Percentiles rank a stretch among this genome's conserved stretches.
These are phyloP conservation scores for Peromyscus melanophrys DNA, from an alignment of 2,797 vertebrate genomes.

Conservation along the genomic window DNA sequence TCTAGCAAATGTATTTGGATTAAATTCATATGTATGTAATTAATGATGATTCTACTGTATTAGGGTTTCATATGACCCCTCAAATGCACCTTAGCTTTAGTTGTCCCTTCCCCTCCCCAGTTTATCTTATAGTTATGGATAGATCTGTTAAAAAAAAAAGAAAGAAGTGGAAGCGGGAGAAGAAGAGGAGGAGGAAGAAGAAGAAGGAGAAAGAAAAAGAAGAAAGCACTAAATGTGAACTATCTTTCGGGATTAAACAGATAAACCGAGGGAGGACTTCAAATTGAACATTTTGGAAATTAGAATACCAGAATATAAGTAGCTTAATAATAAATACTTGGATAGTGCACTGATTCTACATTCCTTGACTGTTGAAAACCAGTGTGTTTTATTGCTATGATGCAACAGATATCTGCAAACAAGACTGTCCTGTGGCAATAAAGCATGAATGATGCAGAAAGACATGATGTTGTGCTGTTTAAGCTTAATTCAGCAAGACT, in stretches of 20 bases:
- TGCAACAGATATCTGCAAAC: neutral
- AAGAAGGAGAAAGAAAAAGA: neutral
- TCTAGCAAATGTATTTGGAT: neutral
- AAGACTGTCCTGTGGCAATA: neutral
- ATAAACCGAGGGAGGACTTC: neutral
- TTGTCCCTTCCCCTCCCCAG: neutral
- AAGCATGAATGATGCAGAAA: neutral
- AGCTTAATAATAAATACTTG: conserved; percentile 1
- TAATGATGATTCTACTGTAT: neutral
- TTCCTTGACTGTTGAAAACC: neutral
- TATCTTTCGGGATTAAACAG: neutral
- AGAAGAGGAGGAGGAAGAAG: neutral
- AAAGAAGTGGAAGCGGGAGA: no score
- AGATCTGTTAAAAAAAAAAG: no score
- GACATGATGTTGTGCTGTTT: neutral
- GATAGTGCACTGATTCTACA: neutral
- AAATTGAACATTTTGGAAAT: neutral
- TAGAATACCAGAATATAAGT: conserved; percentile 17
- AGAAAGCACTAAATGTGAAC: neutral
- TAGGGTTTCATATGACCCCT: neutral
- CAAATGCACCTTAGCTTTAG: neutral
- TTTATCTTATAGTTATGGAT: neutral
- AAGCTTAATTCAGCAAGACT: neutral
- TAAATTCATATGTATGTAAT: neutral
- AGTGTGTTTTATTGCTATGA: neutral